Percentiles rank a stretch among this genome's conserved stretches.
These are phyloP conservation scores for Entomobrya proxima DNA, from an alignment of 2,888 invertebrate genomes.

Conservation along the genomic window DNA sequence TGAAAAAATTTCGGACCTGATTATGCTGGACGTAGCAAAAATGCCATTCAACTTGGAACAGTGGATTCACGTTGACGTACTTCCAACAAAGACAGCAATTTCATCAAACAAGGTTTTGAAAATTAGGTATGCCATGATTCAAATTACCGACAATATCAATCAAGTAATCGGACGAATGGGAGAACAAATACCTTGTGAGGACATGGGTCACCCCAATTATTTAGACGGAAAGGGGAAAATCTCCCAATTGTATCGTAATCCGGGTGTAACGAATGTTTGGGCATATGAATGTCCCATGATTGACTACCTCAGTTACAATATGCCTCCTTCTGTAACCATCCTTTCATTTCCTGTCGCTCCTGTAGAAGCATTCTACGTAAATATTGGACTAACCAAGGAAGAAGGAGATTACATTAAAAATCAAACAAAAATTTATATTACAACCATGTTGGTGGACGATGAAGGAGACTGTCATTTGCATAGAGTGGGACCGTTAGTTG, in stretches of 20 bases:
- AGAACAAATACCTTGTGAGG: constrained; percentile 27
- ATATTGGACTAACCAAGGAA: constrained; percentile 16
- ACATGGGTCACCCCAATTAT: not conserved
- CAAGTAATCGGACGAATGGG: constrained; percentile 6
- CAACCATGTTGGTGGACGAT: not conserved
- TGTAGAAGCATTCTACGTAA: constrained; percentile 33
- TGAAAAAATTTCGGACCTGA: not conserved
- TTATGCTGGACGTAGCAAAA: constrained; percentile 1
- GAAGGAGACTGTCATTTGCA: not conserved
- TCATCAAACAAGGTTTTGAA: not conserved
- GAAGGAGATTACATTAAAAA: constrained; percentile 6
- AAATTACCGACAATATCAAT: not conserved
- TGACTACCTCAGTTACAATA: not conserved
- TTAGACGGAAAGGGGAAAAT: not conserved
- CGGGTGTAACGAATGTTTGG: not conserved
- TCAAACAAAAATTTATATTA: not conserved
- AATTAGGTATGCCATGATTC: constrained; percentile 33
- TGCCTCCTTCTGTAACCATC: not conserved
- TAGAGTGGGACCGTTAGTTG: not conserved
- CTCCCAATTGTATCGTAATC: not conserved
- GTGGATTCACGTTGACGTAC: constrained; percentile 31
- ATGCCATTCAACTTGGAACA: not conserved
- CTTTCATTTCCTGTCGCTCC: not conserved
- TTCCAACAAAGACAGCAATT: not conserved
- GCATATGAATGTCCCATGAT: constrained; percentile 4